Evolutionary conservation across 2,888 invertebrate species (phyloP).

Genomic region (Chloromyia formosa): DNA sequence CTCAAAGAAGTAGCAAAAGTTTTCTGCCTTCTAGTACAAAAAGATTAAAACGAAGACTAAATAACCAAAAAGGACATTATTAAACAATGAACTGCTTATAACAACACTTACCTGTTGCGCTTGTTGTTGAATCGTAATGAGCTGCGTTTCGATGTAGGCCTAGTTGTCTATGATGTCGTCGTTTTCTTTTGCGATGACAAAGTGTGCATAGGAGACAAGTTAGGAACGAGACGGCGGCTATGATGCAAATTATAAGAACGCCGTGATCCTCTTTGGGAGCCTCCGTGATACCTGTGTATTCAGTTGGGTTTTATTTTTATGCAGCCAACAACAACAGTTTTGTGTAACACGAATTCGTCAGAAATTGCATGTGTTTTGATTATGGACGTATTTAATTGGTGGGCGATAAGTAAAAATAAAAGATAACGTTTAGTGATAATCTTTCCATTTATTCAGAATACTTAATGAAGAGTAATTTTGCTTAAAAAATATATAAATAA

Average conservation of each 20-base stretch:
- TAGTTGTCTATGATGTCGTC: constrained; percentile 62
- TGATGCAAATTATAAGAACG: constrained; percentile 65
- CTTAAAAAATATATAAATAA: neutral
- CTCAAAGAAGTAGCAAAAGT: too few species aligned
- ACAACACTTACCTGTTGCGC: constrained; percentile 61
- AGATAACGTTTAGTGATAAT: constrained; percentile 7
- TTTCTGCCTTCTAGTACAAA: too few species aligned
- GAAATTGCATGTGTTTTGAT: neutral
- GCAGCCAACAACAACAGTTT: too few species aligned
- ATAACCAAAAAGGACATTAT: too few species aligned
- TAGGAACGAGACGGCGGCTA: constrained; percentile 65
- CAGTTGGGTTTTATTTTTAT: too few species aligned
- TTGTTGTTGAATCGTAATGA: constrained; percentile 64
- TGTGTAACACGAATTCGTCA: neutral
- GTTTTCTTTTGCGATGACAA: constrained; percentile 66
- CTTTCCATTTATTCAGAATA: neutral
- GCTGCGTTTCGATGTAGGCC: constrained; percentile 63
- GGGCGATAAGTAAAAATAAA: constrained; percentile 26
- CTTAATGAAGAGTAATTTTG: neutral
- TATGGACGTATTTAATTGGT: constrained; percentile 28
- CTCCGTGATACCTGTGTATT: constrained; percentile 62
- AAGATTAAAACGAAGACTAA: too few species aligned
- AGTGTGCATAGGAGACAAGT: constrained; percentile 67
- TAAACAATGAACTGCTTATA: too few species aligned
- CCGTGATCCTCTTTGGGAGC: constrained; percentile 65